These are phyloP conservation scores for Sebastes nivosus DNA, from an alignment of 2,797 vertebrate genomes.

Conservation along the genomic window DNA sequence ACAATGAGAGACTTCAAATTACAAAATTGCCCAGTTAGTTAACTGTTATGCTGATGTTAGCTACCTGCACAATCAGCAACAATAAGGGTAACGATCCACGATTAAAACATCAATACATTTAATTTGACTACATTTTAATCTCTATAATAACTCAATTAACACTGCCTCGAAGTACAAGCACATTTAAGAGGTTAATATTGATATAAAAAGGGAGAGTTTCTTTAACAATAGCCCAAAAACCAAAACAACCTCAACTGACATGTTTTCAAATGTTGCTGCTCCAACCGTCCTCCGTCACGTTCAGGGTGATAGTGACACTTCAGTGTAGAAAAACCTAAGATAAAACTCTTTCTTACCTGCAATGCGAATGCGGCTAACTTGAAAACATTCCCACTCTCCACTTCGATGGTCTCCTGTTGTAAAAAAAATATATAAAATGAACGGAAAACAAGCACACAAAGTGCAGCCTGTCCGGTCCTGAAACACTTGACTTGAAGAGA, in stretches of 20 bases:
- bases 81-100: not conserved
- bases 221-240: slow-evolving; percentile 15
- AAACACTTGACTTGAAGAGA: slow-evolving; percentile 72
- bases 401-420: slow-evolving; percentile 90
- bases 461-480: slow-evolving; percentile 2
- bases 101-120: not conserved
- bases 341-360: slow-evolving; percentile 88
- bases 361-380: slow-evolving; percentile 92
- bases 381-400: slow-evolving; percentile 92
- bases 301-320: slow-evolving; percentile 19
- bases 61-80: not conserved
- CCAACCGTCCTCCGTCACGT: slow-evolving; percentile 37
- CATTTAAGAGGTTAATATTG: not conserved
- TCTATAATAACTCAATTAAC: not conserved
- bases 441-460: slow-evolving; percentile 7
- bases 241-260: slow-evolving; percentile 7
- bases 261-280: slow-evolving; percentile 56
- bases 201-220: not conserved
- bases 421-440: not conserved
- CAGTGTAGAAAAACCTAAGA: slow-evolving; percentile 28
- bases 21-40: not conserved
- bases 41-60: slow-evolving; percentile 2
- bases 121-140: not conserved
- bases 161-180: not conserved
- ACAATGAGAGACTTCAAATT: not conserved